Evolutionary conservation across 2,797 vertebrate species (phyloP).

Genomic region (Myripristis jacobus): DNA sequence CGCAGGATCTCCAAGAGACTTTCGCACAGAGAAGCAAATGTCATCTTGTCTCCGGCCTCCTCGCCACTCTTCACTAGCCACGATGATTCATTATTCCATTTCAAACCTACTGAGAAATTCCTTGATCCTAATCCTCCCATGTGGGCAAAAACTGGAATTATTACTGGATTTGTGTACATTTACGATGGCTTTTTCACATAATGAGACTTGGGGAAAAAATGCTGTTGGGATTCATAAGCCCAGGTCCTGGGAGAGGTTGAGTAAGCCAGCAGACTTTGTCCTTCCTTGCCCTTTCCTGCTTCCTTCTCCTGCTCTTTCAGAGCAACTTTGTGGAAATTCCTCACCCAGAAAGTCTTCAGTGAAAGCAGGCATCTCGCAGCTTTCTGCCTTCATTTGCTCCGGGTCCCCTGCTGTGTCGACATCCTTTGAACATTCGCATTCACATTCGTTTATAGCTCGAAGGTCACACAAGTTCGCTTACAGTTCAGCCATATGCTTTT

Average conservation of each 20-base stretch:
- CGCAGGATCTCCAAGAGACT: conserved; percentile 25
- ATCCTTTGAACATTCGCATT: conserved; percentile 35
- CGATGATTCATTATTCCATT: conserved; percentile 54
- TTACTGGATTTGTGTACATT: conserved; percentile 65
- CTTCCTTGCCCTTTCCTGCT: conserved; percentile 59
- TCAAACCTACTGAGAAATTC: conserved; percentile 47
- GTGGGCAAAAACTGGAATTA: conserved; percentile 70
- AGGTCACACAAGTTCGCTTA: conserved; percentile 47
- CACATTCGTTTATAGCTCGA: conserved; percentile 32
- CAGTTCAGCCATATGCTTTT: conserved; percentile 27
- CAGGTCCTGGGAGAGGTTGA: conserved; percentile 46
- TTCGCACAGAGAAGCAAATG: conserved; percentile 58
- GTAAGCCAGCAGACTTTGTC: conserved; percentile 44
- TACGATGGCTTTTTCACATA: conserved; percentile 53
- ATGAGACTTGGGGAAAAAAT: conserved; percentile 36
- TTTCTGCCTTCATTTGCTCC: conserved; percentile 33
- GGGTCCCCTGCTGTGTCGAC: conserved; percentile 15
- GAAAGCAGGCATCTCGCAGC: conserved; percentile 37
- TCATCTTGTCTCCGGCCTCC: conserved; percentile 38
- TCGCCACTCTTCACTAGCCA: conserved; percentile 39
- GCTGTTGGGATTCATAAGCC: conserved; percentile 32
- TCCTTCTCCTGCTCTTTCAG: conserved; percentile 11
- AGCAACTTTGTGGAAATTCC: conserved; percentile 29
- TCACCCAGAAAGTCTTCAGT: conserved; percentile 26
- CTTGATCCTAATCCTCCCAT: conserved; percentile 60